Percentiles rank a stretch among this genome's conserved stretches.
These are phyloP conservation scores for Dorcus hopei DNA, from an alignment of 2,888 invertebrate species.

Conservation along the genomic window DNA sequence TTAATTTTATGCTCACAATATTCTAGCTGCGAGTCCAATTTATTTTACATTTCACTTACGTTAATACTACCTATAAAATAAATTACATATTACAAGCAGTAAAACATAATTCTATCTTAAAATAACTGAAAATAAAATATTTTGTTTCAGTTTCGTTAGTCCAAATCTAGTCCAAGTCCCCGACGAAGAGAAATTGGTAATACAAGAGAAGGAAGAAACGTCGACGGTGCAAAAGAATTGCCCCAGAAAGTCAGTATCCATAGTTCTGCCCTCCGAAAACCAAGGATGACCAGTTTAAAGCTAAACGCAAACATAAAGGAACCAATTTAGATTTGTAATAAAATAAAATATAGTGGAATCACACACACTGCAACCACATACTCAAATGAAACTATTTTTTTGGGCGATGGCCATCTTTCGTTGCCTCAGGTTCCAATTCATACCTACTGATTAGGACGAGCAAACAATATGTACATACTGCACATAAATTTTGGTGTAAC, in stretches of 20 bases:
- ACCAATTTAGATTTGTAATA: not conserved
- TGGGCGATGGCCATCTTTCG: too few relatives aligned
- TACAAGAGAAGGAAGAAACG: slow-evolving; percentile 37
- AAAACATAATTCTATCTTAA: too few relatives aligned
- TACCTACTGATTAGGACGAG: too few relatives aligned
- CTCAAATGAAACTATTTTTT: not conserved
- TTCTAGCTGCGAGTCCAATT: too few relatives aligned
- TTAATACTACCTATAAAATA: too few relatives aligned
- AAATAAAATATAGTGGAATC: not conserved
- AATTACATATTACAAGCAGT: too few relatives aligned
- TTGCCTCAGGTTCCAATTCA: too few relatives aligned
- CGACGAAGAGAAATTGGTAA: slow-evolving; percentile 44
- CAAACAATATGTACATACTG: too few relatives aligned
- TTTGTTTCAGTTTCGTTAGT: slow-evolving; percentile 34
- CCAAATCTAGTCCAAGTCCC: slow-evolving; percentile 46
- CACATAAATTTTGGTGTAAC: too few relatives aligned
- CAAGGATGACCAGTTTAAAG: slow-evolving; percentile 3
- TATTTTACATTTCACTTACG: too few relatives aligned
- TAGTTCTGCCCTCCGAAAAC: slow-evolving; percentile 51
- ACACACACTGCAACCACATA: too few relatives aligned
- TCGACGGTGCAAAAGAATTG: slow-evolving; percentile 39
- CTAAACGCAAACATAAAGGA: not conserved
- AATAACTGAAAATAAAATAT: not conserved
- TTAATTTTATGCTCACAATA: too few relatives aligned
- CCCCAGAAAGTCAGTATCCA: slow-evolving; percentile 56